Evolutionary conservation across 2,888 invertebrate genomes (phyloP).

Genomic region (Drosophila yooni): DNA sequence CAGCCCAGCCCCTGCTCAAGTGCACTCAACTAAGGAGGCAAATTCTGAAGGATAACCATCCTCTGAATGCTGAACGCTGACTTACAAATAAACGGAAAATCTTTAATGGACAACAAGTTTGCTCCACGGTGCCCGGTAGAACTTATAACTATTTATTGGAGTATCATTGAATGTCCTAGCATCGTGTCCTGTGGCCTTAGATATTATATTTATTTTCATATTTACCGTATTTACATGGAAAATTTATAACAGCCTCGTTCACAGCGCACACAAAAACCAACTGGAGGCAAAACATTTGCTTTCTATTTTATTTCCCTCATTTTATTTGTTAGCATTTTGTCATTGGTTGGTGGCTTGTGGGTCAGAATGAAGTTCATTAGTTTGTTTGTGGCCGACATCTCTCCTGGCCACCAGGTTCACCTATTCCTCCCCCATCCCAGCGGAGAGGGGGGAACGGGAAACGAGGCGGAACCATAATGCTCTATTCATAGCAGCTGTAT

Average conservation of each 20-base stretch:
- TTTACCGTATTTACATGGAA: constrained; percentile 59
- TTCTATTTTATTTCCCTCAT: constrained; percentile 2
- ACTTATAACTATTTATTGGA: constrained; percentile 13
- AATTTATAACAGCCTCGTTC: constrained; percentile 43
- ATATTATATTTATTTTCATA: constrained; percentile 61
- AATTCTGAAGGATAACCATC: constrained; percentile 50
- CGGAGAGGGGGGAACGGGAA: not conserved
- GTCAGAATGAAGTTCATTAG: constrained; percentile 71
- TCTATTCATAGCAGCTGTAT: constrained; percentile 31
- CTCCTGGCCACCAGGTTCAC: constrained; percentile 23
- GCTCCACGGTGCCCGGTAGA: not conserved
- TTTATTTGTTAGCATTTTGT: constrained; percentile 37
- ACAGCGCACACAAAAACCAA: constrained; percentile 10
- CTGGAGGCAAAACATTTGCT: constrained; percentile 28
- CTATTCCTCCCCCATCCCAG: constrained; percentile 20
- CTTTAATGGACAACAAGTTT: constrained; percentile 43
- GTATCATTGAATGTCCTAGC: constrained; percentile 12
- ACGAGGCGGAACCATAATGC: not conserved
- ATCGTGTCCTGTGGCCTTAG: constrained; percentile 28
- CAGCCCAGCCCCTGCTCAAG: constrained; percentile 44
- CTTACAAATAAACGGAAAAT: constrained; percentile 35
- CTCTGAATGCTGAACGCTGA: constrained; percentile 58
- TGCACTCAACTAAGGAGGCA: constrained; percentile 59
- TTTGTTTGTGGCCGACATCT: constrained; percentile 43
- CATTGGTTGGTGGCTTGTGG: constrained; percentile 28